Evolutionary conservation across 2,797 vertebrate genomes (phyloP).

Genomic region (Poeciliopsis turneri): DNA sequence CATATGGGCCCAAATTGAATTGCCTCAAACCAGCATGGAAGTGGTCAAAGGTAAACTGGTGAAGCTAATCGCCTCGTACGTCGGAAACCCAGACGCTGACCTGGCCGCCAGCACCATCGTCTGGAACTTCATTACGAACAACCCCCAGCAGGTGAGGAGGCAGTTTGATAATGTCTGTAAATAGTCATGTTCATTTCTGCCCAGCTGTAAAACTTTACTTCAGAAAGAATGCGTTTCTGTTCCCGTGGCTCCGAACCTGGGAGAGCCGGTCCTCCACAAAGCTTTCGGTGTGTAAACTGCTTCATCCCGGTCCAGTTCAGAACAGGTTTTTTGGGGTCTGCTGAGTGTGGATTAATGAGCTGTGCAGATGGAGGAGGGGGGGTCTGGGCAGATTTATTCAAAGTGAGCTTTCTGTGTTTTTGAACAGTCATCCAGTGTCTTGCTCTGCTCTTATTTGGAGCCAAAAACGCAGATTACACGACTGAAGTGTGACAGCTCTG

Average conservation of each 20-base stretch:
- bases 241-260: neutral
- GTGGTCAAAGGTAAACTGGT: constrained; percentile 81
- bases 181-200: neutral
- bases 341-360: neutral
- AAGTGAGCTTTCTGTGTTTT: neutral
- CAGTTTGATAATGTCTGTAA: neutral
- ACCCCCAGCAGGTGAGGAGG: constrained; percentile 58
- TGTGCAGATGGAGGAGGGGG: neutral
- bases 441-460: neutral
- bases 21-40: constrained; percentile 58
- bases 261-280: neutral
- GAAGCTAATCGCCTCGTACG: constrained; percentile 80
- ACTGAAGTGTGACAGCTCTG: neutral
- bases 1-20: constrained; percentile 51
- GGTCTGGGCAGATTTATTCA: constrained; percentile 1
- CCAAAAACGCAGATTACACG: neutral
- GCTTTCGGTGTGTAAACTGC: neutral
- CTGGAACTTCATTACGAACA: constrained; percentile 72
- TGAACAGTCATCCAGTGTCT: neutral
- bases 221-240: neutral
- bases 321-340: neutral
- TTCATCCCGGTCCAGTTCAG: neutral
- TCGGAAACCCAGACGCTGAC: neutral
- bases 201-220: neutral
- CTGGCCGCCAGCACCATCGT: constrained; percentile 52